A percentile compares a stretch with the other conserved stretches of the same genome.
These are phyloP conservation scores for Leptinotarsa haldemani DNA, from an alignment of 2,888 invertebrate genomes.

Conservation along the genomic window DNA sequence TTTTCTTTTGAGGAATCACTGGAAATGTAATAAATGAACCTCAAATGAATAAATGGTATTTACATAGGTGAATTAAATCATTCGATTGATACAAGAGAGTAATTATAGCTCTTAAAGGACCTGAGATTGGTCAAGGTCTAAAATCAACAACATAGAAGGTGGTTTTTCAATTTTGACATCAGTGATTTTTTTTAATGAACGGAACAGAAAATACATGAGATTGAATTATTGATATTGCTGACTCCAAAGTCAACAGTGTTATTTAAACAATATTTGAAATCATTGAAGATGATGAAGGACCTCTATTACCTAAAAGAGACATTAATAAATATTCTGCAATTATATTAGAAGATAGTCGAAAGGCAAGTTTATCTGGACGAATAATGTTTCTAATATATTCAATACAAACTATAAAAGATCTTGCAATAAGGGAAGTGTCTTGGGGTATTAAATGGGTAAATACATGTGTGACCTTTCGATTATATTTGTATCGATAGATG, in stretches of 20 bases:
- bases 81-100: constrained; percentile 71
- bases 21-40: constrained; percentile 66
- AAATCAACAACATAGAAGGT: constrained; percentile 75
- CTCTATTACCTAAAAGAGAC: too few species aligned
- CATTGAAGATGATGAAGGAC: constrained; percentile 45
- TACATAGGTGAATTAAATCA: constrained; percentile 73
- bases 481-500: too few species aligned
- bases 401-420: constrained; percentile 80
- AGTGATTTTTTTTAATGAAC: constrained; percentile 77
- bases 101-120: constrained; percentile 71
- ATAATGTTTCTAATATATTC: constrained; percentile 77
- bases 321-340: too few species aligned
- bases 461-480: too few species aligned
- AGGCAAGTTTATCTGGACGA: constrained; percentile 68
- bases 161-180: constrained; percentile 68
- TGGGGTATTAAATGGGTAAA: too few species aligned
- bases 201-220: constrained; percentile 75
- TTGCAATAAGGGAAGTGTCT: constrained; percentile 73
- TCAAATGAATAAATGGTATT: constrained; percentile 68
- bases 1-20: too few species aligned
- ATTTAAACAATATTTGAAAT: constrained; percentile 54
- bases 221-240: constrained; percentile 74
- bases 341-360: neutral
- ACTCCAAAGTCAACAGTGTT: constrained; percentile 69
- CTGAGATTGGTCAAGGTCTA: constrained; percentile 75